Base-by-base conservation (phyloP, 1,140 invertebrate genomes). In the Drosophila arawakana region DNA sequence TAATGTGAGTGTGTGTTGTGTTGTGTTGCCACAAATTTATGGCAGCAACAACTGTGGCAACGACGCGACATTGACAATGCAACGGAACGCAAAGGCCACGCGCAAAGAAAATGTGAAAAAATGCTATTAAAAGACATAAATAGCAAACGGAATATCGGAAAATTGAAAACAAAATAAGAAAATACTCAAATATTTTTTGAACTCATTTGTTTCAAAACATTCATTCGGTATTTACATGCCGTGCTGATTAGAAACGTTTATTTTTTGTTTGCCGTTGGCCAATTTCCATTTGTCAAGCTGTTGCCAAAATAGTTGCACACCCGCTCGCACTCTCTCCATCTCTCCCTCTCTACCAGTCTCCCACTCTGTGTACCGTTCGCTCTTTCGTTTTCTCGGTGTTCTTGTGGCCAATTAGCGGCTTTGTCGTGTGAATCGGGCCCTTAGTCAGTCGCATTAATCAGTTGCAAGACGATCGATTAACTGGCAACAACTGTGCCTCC, bases 401-500 rank as follows among this genome's bases (percentile, higher is more conserved):
- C 13, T 39, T 55, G n/a, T 59, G 11, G n/a, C 69, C 82, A 86
- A 81, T 86, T 79, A 81, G 79, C 79, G 67, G 69, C 81, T 61
- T 67, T 80, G 49, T 55, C 47, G 13, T 62, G 71, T 80, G 81
- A 84, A 61, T 86, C 57, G 44, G 37, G 54, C 80, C 81, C 73
- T 84, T 82, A 65, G 78, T 41, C 65, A 68, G 68, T 54, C 59
- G 68, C 68, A 80, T 86, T 90, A 89, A 92, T 92, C 91, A 92
- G 91, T 92, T 89, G 91, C 84, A 86, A 88, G 80, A 84, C 81
- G 91, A 91, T 92, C 91, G 91, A 92, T 92, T 89, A 86, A 76
- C 77, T 80, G 82, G 70, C 77, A 91, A 78, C 84, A 90, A 84
- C 74, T 79, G 76, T 25, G 54, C 15, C 68, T 57, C 55, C 60